Evolutionary conservation across 2,797 vertebrate species (phyloP), one percentile per base, ranked within the genome.

Genomic region (Acanthurus lineatus): DNA sequence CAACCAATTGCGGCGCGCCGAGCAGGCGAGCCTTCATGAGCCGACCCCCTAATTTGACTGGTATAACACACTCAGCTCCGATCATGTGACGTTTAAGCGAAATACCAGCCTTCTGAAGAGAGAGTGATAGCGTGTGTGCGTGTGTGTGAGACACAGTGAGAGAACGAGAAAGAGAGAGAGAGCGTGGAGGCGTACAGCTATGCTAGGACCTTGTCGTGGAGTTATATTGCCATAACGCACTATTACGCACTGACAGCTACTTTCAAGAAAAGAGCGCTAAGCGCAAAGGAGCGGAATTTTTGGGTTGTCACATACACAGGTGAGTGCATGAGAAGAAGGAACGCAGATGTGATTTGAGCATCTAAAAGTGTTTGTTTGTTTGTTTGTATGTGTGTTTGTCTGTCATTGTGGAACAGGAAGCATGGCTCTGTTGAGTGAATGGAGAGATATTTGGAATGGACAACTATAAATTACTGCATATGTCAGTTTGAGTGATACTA

Each of bases 21-120:
- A 93, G 82, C 87, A 94, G 97, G 92, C 97, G 96, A 98, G 97
- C 97, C 97, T 96, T 97, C 97, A 94, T 92, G 88, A 95, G 92
- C 95, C 95, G 90, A 93, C 93, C 91, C 89, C 89, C 80, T 74
- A 53, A 81, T 88, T 85, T 90, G 77, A 76, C 87, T 85, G 71
- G 53, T 82, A 81, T 69, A 73, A 84, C 80, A 68, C 79, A 68
- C 71, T 69, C 86, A 80, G 75, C 78, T 85, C 60, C 71, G 86
- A 92, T 95, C 95, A 93, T 87, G 95, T 95, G 95, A 95, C 72
- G 49, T 86, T 77, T 86, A 69, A 88, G 86, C 90, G 91, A 94
- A 91, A 77, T 52, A 79, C 76, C 84, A 83, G 76, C 59, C 38
- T 63, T 77, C 51, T 48, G 57, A 66, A 59, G 79, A 71, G 72